Conservation (phyloP, 2,888 invertebrate species). For the Sacculina carcini region DNA sequence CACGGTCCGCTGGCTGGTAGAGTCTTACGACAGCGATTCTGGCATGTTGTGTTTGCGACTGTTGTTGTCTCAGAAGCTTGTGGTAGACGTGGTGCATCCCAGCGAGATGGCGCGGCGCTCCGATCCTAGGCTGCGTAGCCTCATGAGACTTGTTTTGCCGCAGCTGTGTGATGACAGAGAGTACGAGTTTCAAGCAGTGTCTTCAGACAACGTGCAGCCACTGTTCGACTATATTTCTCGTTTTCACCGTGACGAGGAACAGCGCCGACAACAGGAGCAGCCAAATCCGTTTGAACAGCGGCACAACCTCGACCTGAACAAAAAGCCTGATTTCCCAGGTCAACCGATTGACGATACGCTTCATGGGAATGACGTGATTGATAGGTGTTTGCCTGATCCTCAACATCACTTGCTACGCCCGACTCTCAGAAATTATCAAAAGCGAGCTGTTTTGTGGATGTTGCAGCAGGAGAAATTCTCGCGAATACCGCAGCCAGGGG, state of each 20-base stretch:
- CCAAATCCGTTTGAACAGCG: not conserved
- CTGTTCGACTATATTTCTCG: slow-evolving; percentile 6
- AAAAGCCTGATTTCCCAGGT: slow-evolving; percentile 19
- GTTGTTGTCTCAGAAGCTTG: not conserved
- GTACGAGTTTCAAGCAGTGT: not conserved
- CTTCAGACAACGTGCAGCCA: not conserved
- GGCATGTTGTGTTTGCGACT: not conserved
- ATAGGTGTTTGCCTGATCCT: slow-evolving; percentile 16
- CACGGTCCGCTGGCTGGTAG: not conserved
- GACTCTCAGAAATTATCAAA: slow-evolving; percentile 34
- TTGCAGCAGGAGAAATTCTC: slow-evolving; percentile 26
- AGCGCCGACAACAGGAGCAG: not conserved
- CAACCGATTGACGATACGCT: slow-evolving; percentile 17
- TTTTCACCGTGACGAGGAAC: slow-evolving; percentile 5
- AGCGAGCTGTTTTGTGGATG: slow-evolving; percentile 40
- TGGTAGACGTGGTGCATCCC: not conserved
- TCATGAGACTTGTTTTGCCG: not conserved
- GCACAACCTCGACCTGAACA: slow-evolving; percentile 16
- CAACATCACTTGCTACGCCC: slow-evolving; percentile 27
- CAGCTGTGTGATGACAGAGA: not conserved
- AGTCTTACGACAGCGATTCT: not conserved
- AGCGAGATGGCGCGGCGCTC: not conserved
- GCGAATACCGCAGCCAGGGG: too few relatives aligned
- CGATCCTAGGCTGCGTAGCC: not conserved
- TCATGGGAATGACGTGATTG: slow-evolving; percentile 4